Conservation (phyloP, 2,888 invertebrate species). For the Cremastinae sp. region DNA sequence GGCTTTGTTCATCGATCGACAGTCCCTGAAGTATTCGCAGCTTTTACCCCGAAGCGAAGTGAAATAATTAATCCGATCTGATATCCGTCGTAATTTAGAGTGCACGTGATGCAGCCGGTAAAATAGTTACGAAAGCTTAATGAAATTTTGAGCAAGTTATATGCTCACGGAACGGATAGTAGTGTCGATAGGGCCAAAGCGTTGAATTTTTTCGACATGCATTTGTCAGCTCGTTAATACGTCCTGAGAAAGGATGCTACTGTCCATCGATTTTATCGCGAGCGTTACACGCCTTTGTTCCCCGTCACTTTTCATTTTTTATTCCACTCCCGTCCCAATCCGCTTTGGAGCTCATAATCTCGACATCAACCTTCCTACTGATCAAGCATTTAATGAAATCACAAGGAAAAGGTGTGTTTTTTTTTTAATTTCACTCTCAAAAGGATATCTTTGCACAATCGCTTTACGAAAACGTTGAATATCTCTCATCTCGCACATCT, state of each 20-base stretch:
- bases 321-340: background rate
- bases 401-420: background rate
- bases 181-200: background rate
- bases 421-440: too few species aligned
- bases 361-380: background rate
- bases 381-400: background rate
- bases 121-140: constrained; percentile 56
- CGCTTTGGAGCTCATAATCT: background rate
- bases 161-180: background rate
- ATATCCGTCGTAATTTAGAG: constrained; percentile 44
- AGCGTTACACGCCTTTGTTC: background rate
- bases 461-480: background rate
- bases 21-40: background rate
- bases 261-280: constrained; percentile 1
- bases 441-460: too few species aligned
- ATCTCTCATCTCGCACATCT: too few species aligned
- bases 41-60: constrained; percentile 19
- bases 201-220: background rate
- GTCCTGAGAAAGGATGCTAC: background rate
- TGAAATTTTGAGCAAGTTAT: constrained; percentile 53
- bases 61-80: constrained; percentile 52
- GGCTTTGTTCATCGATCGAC: background rate
- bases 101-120: constrained; percentile 52
- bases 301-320: background rate
- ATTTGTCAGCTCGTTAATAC: background rate